Conservation (phyloP, 2,888 invertebrate genomes). For the Agrypnus murinus region DNA sequence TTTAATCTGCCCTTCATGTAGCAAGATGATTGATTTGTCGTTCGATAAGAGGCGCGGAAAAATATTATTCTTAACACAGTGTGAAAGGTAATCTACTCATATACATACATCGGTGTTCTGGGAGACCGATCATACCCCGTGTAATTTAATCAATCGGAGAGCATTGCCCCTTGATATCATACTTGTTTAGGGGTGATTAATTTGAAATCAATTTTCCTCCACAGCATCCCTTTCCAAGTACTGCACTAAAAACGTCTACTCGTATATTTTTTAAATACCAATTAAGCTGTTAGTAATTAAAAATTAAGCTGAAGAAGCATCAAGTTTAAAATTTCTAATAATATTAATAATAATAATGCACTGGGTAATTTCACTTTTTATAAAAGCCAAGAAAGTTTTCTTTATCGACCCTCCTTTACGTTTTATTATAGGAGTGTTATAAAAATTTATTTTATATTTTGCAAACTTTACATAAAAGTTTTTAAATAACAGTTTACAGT, state of each 20-base stretch:
- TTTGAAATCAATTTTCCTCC: slow-evolving; percentile 18
- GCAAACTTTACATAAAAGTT: too few species aligned
- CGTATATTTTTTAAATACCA: not conserved
- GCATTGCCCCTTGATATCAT: slow-evolving; percentile 20
- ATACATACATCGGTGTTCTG: slow-evolving; percentile 7
- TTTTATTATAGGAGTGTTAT: too few species aligned
- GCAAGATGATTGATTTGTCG: not conserved
- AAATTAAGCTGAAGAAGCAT: not conserved
- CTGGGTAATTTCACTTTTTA: too few species aligned
- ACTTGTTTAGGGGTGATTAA: slow-evolving; percentile 21
- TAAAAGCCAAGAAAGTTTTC: too few species aligned
- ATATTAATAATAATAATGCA: too few species aligned
- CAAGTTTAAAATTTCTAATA: too few species aligned
- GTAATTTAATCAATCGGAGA: slow-evolving; percentile 22
- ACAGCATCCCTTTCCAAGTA: not conserved
- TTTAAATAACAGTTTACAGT: too few species aligned
- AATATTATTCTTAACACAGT: not conserved
- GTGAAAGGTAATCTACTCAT: slow-evolving; percentile 19
- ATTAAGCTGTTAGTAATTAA: not conserved
- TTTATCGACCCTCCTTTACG: too few species aligned
- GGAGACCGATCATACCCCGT: slow-evolving; percentile 15
- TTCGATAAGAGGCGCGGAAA: not conserved
- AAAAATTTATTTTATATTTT: too few species aligned
- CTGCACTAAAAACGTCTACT: not conserved
- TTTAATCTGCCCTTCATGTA: not conserved